phyloP scores from a whole-genome alignment of 2,797 vertebrate species.

The Thunnus albacares region DNA sequence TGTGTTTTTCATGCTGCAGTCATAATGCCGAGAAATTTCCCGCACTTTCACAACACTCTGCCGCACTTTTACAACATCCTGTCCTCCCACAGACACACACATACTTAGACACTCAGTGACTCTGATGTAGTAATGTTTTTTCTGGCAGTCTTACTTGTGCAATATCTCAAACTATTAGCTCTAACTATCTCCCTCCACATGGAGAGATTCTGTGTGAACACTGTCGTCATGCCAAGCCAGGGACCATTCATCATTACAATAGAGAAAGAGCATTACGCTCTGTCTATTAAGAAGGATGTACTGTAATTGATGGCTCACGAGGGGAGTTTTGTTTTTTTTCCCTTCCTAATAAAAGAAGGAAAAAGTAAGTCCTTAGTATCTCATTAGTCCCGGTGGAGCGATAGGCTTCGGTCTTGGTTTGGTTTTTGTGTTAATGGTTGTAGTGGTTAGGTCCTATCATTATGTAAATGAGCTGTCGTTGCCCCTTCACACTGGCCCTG shows the following conservation, averaged over 20 bases:
- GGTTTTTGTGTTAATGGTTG: slow-evolving; percentile 74
- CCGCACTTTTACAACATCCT: slow-evolving; percentile 24
- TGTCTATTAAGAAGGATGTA: slow-evolving; percentile 62
- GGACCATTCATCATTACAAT: slow-evolving; percentile 69
- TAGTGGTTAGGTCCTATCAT: slow-evolving; percentile 68
- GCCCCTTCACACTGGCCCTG: slow-evolving; percentile 58
- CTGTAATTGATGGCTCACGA: slow-evolving; percentile 72
- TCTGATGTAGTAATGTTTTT: slow-evolving; percentile 49
- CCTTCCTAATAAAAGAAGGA: slow-evolving; percentile 57
- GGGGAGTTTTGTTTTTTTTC: slow-evolving; percentile 37
- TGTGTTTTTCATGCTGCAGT: neutral
- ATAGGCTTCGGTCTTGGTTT: slow-evolving; percentile 55
- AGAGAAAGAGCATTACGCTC: slow-evolving; percentile 48
- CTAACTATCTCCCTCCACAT: slow-evolving; percentile 41
- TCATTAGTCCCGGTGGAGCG: slow-evolving; percentile 70
- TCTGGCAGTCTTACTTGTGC: slow-evolving; percentile 59
- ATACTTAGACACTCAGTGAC: slow-evolving; percentile 9
- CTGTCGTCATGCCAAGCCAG: slow-evolving; percentile 54
- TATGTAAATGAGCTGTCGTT: slow-evolving; percentile 79
- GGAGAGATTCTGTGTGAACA: slow-evolving; percentile 47
- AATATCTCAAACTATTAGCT: slow-evolving; percentile 54
- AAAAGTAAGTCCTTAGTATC: slow-evolving; percentile 70
- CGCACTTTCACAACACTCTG: slow-evolving; percentile 22
- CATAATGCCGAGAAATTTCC: neutral
- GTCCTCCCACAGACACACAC: slow-evolving; percentile 10